Conservation (phyloP, 2,113 vertebrate genomes). For the Periophthalmodon schlosseri region DNA sequence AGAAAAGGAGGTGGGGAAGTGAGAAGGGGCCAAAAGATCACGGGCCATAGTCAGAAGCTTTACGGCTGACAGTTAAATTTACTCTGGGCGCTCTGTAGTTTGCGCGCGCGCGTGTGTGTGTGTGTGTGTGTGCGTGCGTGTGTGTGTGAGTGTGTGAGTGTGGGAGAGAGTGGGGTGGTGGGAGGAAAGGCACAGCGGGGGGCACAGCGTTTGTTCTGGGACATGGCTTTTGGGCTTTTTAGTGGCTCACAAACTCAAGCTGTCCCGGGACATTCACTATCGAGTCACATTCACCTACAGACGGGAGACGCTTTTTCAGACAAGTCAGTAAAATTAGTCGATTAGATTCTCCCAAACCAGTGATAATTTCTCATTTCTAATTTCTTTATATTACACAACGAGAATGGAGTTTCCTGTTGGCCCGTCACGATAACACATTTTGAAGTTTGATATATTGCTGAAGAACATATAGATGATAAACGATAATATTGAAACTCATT, state of each 20-base stretch:
- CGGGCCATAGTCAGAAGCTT: constrained; percentile 65
- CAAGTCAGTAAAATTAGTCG: constrained; percentile 17
- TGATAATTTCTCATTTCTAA: no score
- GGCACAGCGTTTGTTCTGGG: constrained; percentile 64
- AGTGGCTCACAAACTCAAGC: constrained; percentile 61
- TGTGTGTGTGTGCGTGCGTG: constrained; percentile 29
- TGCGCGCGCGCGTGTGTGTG: constrained; percentile 47
- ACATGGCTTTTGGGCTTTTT: constrained; percentile 74
- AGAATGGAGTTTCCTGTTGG: background rate
- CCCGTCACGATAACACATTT: no score
- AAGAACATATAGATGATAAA: no score
- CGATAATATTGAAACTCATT: no score
- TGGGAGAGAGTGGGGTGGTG: constrained; percentile 35
- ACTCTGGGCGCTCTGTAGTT: constrained; percentile 43
- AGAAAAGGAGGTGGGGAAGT: constrained; percentile 41
- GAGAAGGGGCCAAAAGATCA: constrained; percentile 57
- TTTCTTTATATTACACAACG: background rate
- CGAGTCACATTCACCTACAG: constrained; percentile 42
- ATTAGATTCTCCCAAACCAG: background rate
- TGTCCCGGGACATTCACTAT: constrained; percentile 43
- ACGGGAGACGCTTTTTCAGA: background rate
- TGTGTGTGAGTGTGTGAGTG: constrained; percentile 47
- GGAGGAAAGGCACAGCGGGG: constrained; percentile 65
- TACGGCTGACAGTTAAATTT: constrained; percentile 79
- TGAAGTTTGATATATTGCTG: no score